Conservation (phyloP, 2,113 vertebrate species). For the Rhinolophus ferrumequinum region DNA sequence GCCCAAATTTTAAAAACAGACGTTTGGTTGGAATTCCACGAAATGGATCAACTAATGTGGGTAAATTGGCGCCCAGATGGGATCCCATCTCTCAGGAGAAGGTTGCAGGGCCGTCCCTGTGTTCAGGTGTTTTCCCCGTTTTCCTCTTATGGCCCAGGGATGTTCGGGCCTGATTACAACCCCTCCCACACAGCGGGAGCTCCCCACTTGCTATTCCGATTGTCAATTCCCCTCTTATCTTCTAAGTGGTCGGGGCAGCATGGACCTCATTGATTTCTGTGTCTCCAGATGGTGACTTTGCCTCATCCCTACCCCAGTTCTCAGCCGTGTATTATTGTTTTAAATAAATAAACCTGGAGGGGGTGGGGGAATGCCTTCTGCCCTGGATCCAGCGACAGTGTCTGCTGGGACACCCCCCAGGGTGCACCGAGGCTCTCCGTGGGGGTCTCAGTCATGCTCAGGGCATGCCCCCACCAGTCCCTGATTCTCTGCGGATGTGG, state of each 20-base stretch:
- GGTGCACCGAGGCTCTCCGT: background rate
- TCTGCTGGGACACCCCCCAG: fast-evolving
- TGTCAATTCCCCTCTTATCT: background rate
- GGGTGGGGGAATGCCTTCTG: background rate
- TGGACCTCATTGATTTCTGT: background rate
- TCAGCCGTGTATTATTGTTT: background rate
- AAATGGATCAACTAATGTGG: fast-evolving
- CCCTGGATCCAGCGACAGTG: background rate
- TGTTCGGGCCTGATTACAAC: background rate
- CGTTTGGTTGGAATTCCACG: background rate
- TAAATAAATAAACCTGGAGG: background rate
- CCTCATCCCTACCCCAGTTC: background rate
- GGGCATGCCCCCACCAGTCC: background rate
- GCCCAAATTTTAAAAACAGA: background rate
- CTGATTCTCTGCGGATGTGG: background rate
- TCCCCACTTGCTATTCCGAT: background rate
- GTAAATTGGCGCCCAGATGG: background rate
- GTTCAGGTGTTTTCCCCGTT: background rate
- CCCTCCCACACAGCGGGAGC: fast-evolving
- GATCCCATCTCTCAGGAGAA: background rate
- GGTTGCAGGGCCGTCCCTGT: background rate
- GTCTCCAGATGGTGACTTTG: background rate
- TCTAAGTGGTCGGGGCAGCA: background rate
- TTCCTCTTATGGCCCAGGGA: fast-evolving
- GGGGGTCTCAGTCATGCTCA: background rate